phyloP scores from a whole-genome alignment of 2,797 vertebrate genomes.

The Chiroxiphia lanceolata region DNA sequence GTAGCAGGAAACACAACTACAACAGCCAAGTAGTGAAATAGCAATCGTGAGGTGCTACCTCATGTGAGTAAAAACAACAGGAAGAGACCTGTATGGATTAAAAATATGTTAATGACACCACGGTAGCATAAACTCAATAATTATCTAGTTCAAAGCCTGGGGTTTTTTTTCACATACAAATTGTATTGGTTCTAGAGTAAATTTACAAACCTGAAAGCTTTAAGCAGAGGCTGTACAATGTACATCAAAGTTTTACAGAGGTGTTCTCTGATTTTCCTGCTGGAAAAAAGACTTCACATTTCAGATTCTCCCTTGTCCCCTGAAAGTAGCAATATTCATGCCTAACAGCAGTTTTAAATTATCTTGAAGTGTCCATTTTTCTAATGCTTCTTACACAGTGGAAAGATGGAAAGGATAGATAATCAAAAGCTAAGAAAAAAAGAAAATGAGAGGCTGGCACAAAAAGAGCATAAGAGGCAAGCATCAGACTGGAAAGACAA shows the following conservation, averaged over 20 bases:
- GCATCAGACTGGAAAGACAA: neutral
- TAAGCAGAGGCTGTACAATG: neutral
- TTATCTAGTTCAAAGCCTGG: neutral
- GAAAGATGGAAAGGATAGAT: neutral
- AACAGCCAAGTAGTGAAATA: neutral
- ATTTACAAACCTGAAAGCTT: neutral
- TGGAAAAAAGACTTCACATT: neutral
- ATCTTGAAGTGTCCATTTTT: neutral
- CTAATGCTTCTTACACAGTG: neutral
- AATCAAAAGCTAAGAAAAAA: neutral
- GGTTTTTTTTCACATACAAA: rapidly evolving
- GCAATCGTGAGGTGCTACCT: neutral
- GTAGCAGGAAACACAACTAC: neutral
- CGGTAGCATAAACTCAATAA: neutral
- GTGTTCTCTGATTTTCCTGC: neutral
- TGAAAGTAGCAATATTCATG: neutral
- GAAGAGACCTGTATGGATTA: neutral
- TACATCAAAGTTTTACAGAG: neutral
- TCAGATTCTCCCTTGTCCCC: neutral
- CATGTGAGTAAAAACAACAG: neutral
- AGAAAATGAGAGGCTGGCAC: neutral
- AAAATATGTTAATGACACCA: neutral
- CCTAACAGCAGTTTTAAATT: neutral
- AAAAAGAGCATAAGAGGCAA: neutral
- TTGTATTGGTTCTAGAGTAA: neutral